Percentiles rank a stretch among this genome's conserved stretches.
These are phyloP conservation scores for Willisornis vidua DNA, from an alignment of 2,113 vertebrate genomes.

Conservation along the genomic window DNA sequence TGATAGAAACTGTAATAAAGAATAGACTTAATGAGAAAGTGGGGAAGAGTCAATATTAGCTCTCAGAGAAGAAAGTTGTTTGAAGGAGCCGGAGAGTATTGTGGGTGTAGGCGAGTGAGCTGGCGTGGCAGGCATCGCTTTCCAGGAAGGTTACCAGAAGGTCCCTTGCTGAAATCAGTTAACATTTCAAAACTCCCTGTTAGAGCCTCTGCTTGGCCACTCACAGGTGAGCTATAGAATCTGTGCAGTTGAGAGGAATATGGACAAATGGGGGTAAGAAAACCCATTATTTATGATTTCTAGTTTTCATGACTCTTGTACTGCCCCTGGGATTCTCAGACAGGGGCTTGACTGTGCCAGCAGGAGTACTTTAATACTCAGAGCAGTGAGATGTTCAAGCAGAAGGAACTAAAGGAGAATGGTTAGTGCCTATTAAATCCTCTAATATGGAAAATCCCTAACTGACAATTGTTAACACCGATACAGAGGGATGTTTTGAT, in stretches of 20 bases:
- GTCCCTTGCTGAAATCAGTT: not conserved
- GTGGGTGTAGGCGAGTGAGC: not conserved
- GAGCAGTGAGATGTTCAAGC: not conserved
- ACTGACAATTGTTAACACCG: not conserved
- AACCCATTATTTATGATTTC: not conserved
- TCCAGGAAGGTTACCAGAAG: not conserved
- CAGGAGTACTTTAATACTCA: not conserved
- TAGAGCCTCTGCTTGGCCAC: not conserved
- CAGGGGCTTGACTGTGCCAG: not conserved
- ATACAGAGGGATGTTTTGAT: not conserved
- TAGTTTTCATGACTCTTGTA: not conserved
- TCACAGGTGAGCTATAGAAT: not conserved
- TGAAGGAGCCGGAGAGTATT: not conserved
- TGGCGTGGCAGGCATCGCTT: not conserved
- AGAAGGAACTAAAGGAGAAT: not conserved
- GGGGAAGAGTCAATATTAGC: constrained; percentile 58
- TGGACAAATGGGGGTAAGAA: not conserved
- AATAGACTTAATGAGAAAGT: constrained; percentile 40
- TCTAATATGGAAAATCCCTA: not conserved
- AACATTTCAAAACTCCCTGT: not conserved
- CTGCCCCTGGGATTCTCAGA: not conserved
- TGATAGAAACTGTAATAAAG: constrained; percentile 56
- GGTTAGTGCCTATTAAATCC: not conserved
- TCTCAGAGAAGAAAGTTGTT: constrained; percentile 21
- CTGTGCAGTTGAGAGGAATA: not conserved